phyloP scores from a whole-genome alignment of 2,888 invertebrate species.

The Platypus cylindrus region DNA sequence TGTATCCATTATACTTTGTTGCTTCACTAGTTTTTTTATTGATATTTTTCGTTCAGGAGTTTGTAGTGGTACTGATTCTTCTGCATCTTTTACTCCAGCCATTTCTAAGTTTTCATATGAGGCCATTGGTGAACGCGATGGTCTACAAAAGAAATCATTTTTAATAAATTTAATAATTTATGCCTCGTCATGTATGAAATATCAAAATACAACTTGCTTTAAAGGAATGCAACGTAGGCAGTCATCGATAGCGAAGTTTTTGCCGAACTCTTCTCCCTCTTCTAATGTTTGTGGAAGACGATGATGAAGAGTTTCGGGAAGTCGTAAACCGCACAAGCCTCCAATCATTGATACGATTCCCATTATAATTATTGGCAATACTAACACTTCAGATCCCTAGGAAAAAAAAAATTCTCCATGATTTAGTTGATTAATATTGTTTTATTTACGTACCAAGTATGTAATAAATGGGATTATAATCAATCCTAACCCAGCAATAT shows the following conservation, averaged over 20 bases:
- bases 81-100: slow-evolving; percentile 35
- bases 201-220: slow-evolving; percentile 39
- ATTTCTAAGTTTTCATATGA: slow-evolving; percentile 66
- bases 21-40: slow-evolving; percentile 59
- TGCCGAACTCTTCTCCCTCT: slow-evolving; percentile 79
- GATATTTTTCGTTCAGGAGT: slow-evolving; percentile 38
- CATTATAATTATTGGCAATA: slow-evolving; percentile 74
- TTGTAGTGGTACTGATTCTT: slow-evolving; percentile 36
- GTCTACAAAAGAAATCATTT: slow-evolving; percentile 31
- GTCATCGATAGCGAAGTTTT: slow-evolving; percentile 64
- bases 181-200: neutral
- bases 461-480: slow-evolving; percentile 85
- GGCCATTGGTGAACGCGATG: slow-evolving; percentile 37
- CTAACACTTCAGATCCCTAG: slow-evolving; percentile 73
- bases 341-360: slow-evolving; percentile 71
- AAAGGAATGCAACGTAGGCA: slow-evolving; percentile 59
- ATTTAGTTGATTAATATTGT: too few relatives aligned
- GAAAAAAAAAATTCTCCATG: slow-evolving; percentile 14
- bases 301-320: slow-evolving; percentile 77
- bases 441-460: slow-evolving; percentile 57
- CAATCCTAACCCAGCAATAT: slow-evolving; percentile 78
- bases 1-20: slow-evolving; percentile 71
- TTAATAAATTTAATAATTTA: neutral
- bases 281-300: slow-evolving; percentile 75
- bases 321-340: slow-evolving; percentile 62